These are phyloP conservation scores for Sorex maritimensis DNA, from an alignment of 2,797 vertebrate species.

Conservation along the genomic window DNA sequence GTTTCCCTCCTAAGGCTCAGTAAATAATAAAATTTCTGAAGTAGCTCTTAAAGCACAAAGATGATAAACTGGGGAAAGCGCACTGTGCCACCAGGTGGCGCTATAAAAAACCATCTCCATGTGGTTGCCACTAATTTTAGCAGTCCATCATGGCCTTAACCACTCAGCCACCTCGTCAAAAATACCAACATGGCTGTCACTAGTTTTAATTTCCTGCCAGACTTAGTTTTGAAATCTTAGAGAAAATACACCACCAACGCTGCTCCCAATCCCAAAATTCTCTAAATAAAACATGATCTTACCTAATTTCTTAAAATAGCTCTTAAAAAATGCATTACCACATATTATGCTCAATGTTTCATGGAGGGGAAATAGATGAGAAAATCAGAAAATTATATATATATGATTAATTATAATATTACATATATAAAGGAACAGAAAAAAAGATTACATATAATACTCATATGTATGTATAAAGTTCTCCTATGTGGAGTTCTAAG, in stretches of 20 bases:
- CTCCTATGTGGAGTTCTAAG: conserved; percentile 10
- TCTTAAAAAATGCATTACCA: conserved; percentile 19
- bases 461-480: neutral
- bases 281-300: conserved; percentile 57
- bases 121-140: neutral
- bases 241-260: neutral
- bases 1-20: neutral
- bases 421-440: neutral
- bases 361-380: neutral
- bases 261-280: neutral
- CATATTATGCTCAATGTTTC: neutral
- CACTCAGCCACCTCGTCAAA: no score
- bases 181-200: neutral
- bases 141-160: no score
- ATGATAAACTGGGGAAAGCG: neutral
- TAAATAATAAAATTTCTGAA: neutral
- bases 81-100: neutral
- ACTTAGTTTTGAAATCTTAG: neutral
- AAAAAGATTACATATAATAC: neutral
- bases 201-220: neutral
- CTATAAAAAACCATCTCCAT: neutral
- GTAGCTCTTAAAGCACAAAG: neutral
- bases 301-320: conserved; percentile 3
- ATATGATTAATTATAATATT: neutral
- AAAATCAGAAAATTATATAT: neutral